Conservation (phyloP, 2,888 invertebrate species). For the Agonopterix heracliana region DNA sequence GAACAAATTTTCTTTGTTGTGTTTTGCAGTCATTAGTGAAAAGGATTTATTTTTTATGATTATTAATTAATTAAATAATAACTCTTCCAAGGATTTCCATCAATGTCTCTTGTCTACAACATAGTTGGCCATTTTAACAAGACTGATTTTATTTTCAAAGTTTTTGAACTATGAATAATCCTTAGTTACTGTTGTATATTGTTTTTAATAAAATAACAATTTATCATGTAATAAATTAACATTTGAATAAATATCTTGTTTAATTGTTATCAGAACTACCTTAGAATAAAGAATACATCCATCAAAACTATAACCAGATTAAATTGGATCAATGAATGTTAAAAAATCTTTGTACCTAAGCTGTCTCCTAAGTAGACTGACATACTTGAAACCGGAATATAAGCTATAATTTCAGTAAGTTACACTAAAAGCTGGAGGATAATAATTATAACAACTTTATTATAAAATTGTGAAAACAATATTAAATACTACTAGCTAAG, state of each 20-base stretch:
- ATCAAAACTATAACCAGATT: no score
- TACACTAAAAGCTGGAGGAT: no score
- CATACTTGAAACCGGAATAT: no score
- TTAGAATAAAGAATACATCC: no score
- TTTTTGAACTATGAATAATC: slow-evolving; percentile 65
- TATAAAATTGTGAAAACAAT: slow-evolving; percentile 5
- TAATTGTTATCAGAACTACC: slow-evolving; percentile 16
- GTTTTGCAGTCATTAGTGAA: slow-evolving; percentile 43
- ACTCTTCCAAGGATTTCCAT: slow-evolving; percentile 51
- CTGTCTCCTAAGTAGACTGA: no score
- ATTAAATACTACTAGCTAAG: no score
- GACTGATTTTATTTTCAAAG: slow-evolving; percentile 74
- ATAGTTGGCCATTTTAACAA: slow-evolving; percentile 76
- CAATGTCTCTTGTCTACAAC: slow-evolving; percentile 48
- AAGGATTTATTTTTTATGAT: slow-evolving; percentile 45
- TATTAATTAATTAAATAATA: slow-evolving; percentile 23
- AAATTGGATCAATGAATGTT: no score
- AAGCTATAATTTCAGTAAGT: background rate
- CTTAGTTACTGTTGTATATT: slow-evolving; percentile 72
- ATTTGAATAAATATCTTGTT: slow-evolving; percentile 39
- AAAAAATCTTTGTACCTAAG: no score
- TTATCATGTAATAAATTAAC: slow-evolving; percentile 75
- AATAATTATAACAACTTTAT: background rate
- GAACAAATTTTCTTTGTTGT: slow-evolving; percentile 2
- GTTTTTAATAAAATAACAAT: slow-evolving; percentile 66